Conservation (phyloP, 1,140 invertebrate genomes). For the Lepidotrigona ventralis region DNA sequence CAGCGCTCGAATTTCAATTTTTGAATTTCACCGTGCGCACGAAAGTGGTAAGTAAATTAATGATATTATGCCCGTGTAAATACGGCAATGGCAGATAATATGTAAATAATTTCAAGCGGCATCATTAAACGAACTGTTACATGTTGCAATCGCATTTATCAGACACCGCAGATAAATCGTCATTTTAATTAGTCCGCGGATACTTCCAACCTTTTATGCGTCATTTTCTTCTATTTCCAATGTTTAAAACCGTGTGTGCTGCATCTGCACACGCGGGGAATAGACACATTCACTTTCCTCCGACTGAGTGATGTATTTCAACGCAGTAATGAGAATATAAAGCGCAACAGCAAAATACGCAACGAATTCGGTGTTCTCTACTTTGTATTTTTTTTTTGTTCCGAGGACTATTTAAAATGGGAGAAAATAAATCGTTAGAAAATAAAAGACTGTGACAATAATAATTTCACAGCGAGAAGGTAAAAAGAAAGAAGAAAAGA, state of each 20-base stretch:
- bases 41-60: slow-evolving; percentile 30
- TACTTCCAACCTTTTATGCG: neutral
- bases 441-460: no score
- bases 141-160: slow-evolving; percentile 7
- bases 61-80: slow-evolving; percentile 23
- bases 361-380: slow-evolving; percentile 41
- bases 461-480: no score
- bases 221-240: slow-evolving; percentile 16
- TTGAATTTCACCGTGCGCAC: neutral
- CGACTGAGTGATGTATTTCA: slow-evolving; percentile 55
- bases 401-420: no score
- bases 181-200: slow-evolving; percentile 12
- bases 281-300: slow-evolving; percentile 46
- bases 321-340: slow-evolving; percentile 56
- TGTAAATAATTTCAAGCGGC: slow-evolving; percentile 19
- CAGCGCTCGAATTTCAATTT: slow-evolving; percentile 19
- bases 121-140: slow-evolving; percentile 19
- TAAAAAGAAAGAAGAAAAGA: no score
- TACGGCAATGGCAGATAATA: slow-evolving; percentile 21
- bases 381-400: neutral
- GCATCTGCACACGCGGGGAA: neutral
- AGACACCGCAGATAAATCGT: slow-evolving; percentile 3
- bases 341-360: slow-evolving; percentile 34
- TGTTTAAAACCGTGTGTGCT: slow-evolving; percentile 20
- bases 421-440: no score